These are phyloP conservation scores for Pseudomyrmex concolor DNA, from an alignment of 1,140 invertebrate genomes.

Conservation along the genomic window DNA sequence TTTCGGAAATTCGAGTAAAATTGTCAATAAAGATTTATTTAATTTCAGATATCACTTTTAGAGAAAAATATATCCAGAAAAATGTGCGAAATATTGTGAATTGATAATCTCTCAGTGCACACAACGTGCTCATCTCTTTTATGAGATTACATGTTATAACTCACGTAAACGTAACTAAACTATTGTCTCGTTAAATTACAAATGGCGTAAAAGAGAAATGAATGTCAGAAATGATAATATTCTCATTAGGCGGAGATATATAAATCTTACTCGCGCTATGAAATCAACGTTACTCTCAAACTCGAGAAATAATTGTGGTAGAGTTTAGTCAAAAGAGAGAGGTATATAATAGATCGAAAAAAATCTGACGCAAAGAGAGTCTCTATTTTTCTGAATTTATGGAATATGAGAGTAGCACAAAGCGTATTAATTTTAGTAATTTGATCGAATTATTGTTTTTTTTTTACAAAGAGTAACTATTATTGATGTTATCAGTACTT, in stretches of 20 bases:
- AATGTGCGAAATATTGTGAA: background rate
- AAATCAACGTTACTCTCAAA: conserved; percentile 30
- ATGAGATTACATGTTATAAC: background rate
- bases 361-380: conserved; percentile 42
- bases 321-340: conserved; percentile 36
- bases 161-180: background rate
- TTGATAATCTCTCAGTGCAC: conserved; percentile 14
- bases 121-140: background rate
- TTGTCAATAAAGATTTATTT: background rate
- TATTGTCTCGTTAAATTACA: background rate
- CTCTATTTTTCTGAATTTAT: conserved; percentile 45
- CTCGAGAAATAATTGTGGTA: conserved; percentile 26
- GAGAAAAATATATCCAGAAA: background rate
- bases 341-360: conserved; percentile 7
- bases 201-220: conserved; percentile 59
- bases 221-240: conserved; percentile 40
- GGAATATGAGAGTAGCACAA: background rate
- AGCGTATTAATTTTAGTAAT: background rate
- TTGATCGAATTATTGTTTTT: background rate
- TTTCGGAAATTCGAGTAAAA: conserved; percentile 9
- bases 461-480: background rate
- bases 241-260: conserved; percentile 38
- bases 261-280: conserved; percentile 25
- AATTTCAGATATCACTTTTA: background rate
- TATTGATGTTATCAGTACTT: background rate